Percentiles rank a stretch among this genome's conserved stretches.
Evolutionary conservation across 1,140 invertebrate genomes (phyloP).

Genomic region (Mercenaria mercenaria): DNA sequence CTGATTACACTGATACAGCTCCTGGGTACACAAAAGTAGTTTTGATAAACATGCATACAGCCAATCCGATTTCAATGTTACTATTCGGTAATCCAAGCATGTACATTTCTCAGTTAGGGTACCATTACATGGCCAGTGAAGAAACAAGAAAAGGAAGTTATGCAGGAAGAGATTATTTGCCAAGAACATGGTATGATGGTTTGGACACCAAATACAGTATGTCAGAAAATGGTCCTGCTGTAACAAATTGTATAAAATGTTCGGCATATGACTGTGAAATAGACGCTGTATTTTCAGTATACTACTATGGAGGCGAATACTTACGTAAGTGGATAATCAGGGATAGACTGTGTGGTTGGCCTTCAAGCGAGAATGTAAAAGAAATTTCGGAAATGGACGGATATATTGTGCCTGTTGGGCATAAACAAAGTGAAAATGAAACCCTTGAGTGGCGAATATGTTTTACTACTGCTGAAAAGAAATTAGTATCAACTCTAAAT

Average conservation of each 20-base stretch:
- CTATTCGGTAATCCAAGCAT: background rate
- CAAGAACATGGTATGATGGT: background rate
- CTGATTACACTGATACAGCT: background rate
- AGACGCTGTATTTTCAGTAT: background rate
- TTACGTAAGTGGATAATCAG: background rate
- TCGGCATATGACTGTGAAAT: background rate
- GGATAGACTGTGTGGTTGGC: background rate
- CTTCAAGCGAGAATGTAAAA: background rate
- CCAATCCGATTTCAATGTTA: too few relatives aligned
- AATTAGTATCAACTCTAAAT: constrained; percentile 11
- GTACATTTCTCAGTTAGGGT: background rate
- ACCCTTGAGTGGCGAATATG: constrained; percentile 38
- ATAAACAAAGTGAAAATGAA: background rate
- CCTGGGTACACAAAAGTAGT: background rate
- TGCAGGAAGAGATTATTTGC: background rate
- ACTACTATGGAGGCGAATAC: background rate
- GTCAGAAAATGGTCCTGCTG: background rate
- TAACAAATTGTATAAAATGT: background rate
- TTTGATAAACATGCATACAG: background rate
- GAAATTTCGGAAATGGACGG: background rate
- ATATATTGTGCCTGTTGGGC: constrained; percentile 15
- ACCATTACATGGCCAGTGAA: background rate
- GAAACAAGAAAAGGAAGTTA: background rate
- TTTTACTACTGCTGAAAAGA: background rate
- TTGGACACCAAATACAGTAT: background rate